Evolutionary conservation across 1,140 invertebrate genomes (phyloP).

Genomic region (Microplitis demolitor): DNA sequence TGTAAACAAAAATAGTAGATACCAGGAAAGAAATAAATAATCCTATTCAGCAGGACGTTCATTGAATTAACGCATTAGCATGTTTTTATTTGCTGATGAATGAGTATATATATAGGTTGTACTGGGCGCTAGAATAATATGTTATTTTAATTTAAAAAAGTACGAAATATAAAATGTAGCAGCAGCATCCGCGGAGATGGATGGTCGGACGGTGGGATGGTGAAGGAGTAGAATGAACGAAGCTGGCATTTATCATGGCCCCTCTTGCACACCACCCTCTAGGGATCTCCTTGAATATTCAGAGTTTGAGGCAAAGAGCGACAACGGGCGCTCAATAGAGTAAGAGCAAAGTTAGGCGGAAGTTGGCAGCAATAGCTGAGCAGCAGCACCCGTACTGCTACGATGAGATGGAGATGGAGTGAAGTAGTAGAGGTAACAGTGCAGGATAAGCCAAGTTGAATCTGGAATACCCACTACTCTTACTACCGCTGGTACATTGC

Average conservation of each 20-base stretch:
- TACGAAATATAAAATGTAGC: no score
- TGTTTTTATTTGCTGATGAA: background rate
- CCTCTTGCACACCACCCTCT: background rate
- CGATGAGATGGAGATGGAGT: no score
- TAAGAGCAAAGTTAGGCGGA: constrained; percentile 25
- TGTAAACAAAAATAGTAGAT: no score
- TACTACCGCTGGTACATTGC: background rate
- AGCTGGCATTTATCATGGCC: constrained; percentile 15
- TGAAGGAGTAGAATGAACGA: background rate
- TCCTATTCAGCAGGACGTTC: constrained; percentile 5
- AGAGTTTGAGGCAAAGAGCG: constrained; percentile 24
- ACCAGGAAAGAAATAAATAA: constrained; percentile 21
- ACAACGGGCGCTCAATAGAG: constrained; percentile 5
- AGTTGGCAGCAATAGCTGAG: constrained; percentile 5
- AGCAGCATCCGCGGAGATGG: background rate
- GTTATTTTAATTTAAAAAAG: no score
- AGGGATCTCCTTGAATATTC: constrained; percentile 43
- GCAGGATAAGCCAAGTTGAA: constrained; percentile 39
- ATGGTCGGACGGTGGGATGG: no score
- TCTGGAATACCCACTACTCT: constrained; percentile 35
- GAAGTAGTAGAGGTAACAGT: no score
- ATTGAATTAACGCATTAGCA: constrained; percentile 25
- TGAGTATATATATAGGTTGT: background rate
- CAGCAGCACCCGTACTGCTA: no score
- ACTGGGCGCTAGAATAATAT: no score